Percentiles rank a stretch among this genome's conserved stretches.
Conservation (phyloP, 2,113 vertebrate genomes). For the Ophthalmolycus amberensis region DNA sequence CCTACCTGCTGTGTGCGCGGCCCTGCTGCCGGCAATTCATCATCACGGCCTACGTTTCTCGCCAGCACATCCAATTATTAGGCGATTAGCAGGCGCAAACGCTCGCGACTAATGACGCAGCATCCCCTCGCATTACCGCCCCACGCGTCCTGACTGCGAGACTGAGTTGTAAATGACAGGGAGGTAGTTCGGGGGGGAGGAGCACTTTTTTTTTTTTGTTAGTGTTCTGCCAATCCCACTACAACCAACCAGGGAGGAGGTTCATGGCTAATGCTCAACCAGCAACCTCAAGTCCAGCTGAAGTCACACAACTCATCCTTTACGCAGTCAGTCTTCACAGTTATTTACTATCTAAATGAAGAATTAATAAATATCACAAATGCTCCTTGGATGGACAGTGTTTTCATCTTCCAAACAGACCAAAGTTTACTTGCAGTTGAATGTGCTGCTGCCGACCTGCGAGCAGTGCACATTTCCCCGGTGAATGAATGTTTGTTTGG, state of each 20-base stretch:
- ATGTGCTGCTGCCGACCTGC: neutral
- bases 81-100: slow-evolving; percentile 70
- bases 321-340: neutral
- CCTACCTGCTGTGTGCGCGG: slow-evolving; percentile 61
- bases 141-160: slow-evolving; percentile 24
- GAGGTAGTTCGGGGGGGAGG: slow-evolving; percentile 13
- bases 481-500: neutral
- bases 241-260: slow-evolving; percentile 1
- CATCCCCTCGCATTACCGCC: slow-evolving; percentile 52
- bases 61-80: slow-evolving; percentile 75
- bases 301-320: neutral
- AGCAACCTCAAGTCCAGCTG: neutral
- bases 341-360: neutral
- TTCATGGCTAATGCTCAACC: neutral
- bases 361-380: neutral
- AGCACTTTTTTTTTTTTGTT: neutral
- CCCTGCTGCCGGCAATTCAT: slow-evolving; percentile 67
- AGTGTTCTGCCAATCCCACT: slow-evolving; percentile 17
- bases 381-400: neutral
- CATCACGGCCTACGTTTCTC: slow-evolving; percentile 55
- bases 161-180: slow-evolving; percentile 27
- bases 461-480: neutral
- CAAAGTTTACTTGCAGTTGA: neutral
- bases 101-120: slow-evolving; percentile 44
- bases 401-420: neutral